Evolutionary conservation across 2,888 invertebrate species (phyloP).

Genomic region (Perizoma flavofasciatum): DNA sequence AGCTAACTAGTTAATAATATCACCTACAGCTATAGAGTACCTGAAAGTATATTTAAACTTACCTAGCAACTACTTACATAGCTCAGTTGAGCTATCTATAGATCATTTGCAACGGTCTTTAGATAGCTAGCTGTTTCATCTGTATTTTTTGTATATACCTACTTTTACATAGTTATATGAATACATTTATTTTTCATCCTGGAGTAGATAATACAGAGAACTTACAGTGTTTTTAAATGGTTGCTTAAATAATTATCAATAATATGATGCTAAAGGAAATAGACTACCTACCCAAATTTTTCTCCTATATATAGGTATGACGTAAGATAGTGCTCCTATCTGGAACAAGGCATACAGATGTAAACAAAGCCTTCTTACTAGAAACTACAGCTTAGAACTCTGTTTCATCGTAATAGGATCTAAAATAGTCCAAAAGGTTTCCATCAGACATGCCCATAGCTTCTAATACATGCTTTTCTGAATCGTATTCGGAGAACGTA

Average conservation of each 20-base stretch:
- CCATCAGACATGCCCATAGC: conserved; percentile 4
- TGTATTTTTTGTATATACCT: too few species aligned
- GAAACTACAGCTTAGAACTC: conserved; percentile 2
- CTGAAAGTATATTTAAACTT: too few species aligned
- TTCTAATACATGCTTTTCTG: conserved; percentile 3
- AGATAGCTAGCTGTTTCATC: too few species aligned
- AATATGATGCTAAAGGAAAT: neutral
- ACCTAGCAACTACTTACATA: too few species aligned
- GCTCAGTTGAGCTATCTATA: too few species aligned
- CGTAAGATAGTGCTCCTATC: conserved; percentile 9
- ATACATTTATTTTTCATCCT: too few species aligned
- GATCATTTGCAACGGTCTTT: too few species aligned
- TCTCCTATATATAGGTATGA: conserved; percentile 9
- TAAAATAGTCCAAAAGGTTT: conserved; percentile 5
- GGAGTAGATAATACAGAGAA: too few species aligned
- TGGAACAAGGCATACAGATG: conserved; percentile 9
- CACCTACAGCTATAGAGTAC: too few species aligned
- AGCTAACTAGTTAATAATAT: neutral
- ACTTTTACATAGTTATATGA: too few species aligned
- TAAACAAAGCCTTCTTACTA: conserved; percentile 4
- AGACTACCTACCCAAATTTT: neutral
- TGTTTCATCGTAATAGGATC: neutral
- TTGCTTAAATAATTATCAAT: conserved; percentile 2
- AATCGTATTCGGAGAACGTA: conserved; percentile 9
- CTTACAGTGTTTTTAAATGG: neutral